Evolutionary conservation across 2,888 invertebrate species (phyloP), one percentile per base, ranked within the genome.

Genomic region (Glyphotaelius pellucidus): DNA sequence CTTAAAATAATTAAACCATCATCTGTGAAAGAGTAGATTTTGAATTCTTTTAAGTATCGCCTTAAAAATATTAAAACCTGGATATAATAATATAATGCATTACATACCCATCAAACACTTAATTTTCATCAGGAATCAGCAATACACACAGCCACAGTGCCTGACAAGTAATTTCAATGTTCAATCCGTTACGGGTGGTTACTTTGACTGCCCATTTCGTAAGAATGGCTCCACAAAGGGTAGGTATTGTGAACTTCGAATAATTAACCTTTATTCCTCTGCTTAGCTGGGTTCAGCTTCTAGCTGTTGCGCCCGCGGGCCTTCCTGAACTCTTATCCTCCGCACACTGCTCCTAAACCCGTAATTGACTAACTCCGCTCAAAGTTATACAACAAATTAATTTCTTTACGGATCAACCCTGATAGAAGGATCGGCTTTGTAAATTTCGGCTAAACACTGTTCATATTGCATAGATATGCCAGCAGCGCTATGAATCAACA

Each of bases 331-430:
- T 79, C 88, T 79, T 32, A 88, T 88, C 35, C n/a, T n/a, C 79
- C 2, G 52, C 35, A 47, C 88, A 31, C 67, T 67, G 67, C 67
- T 67, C 67, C 67, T 67, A 32, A 79, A 38, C 32, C 88, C 88
- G 30, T 88, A 88, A 88, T 88, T 88, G 88, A 88, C 67, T 88
- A 88, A 88, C 88, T 88, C 88, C 19, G 79, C 25, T 52, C 88
- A 88, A 88, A 88, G 88, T 88, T 88, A 88, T 15, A 88, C 88
- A 88, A 88, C 88, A 88, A 88, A 88, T 88, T 31, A 88, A 88
- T 88, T 88, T 88, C 88, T 88, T 88, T 88, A 88, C 79, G 31
- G 88, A 67, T 88, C 31, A 88, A 67, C 88, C 32, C 67, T 86
- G 52, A 67, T 38, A 88, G 67, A 67, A 67, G 67, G 88, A 32